phyloP scores from a whole-genome alignment of 1,140 invertebrate species.

The Drosophila mauritiana region DNA sequence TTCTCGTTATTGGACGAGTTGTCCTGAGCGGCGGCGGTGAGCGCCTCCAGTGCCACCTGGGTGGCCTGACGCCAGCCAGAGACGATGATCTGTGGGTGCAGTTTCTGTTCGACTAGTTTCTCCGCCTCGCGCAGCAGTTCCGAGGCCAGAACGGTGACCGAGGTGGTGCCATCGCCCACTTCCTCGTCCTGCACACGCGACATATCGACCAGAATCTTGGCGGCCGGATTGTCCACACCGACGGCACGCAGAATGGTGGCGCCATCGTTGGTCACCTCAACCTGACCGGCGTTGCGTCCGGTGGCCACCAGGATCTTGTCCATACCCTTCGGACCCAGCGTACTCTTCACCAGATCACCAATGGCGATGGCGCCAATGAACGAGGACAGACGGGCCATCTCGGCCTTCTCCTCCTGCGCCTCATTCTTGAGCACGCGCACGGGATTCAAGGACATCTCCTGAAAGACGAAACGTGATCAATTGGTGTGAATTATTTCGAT shows the following conservation, averaged over 20 bases:
- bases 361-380: constrained; percentile 99
- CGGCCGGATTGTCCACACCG: constrained; percentile 99
- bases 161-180: constrained; percentile 99
- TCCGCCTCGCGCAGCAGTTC: constrained; percentile 98
- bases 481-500: background rate
- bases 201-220: constrained; percentile 99
- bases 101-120: constrained; percentile 95
- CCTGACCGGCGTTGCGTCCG: constrained; percentile 91
- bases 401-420: constrained; percentile 98
- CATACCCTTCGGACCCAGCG: constrained; percentile 99
- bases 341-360: constrained; percentile 99
- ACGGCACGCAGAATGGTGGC: constrained; percentile 98
- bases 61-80: constrained; percentile 96
- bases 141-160: constrained; percentile 98
- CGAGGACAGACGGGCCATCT: constrained; percentile 97
- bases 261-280: constrained; percentile 99
- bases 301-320: constrained; percentile 98
- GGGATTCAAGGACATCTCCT: constrained; percentile 95
- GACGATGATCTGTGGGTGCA: constrained; percentile 99
- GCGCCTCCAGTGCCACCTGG: constrained; percentile 92
- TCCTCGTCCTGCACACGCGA: constrained; percentile 99
- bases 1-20: constrained; percentile 92
- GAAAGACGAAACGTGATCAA: background rate
- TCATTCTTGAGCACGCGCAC: constrained; percentile 97
- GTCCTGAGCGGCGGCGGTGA: constrained; percentile 91